Base-by-base conservation (phyloP, 30 jellyfish, hydroid and myxozoan species). In the Turritopsis rubra region DNA sequence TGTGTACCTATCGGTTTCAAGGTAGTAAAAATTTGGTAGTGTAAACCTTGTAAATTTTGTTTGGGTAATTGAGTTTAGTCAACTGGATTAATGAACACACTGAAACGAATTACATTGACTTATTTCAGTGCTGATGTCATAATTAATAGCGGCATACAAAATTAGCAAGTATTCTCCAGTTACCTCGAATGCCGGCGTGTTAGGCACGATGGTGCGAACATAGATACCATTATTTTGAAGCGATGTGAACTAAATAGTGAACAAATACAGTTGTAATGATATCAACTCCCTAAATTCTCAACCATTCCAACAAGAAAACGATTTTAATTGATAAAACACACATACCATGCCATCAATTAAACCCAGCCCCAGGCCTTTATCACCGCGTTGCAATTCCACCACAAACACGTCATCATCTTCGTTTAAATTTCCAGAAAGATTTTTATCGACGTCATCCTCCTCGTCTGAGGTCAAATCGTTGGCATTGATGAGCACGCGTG, bases 321-420 rank as follows among this genome's bases (percentile, higher is more conserved):
- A n/a, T n/a, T n/a, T n/a, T n/a, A 22, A 23, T 1, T 8, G 28
- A 65, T 23, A 21, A 16, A 28, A 9, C 1, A 21, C 29, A 71
- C 96, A 83, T 73, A 93, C 99, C 97, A 93, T 79, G 72, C 97
- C 99, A 75, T 93, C 99, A 66, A 93, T 93, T 18, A 93, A 87
- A 20, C 99, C 99, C 21, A 93, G 86, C 0, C 99, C 99, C 52
- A 93, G 87, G 25, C 99, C 99, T 65, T 76, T 85, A 21, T 79
- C 88, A 16, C 94, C 96, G 29, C 95, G 88, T 21, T 31, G 84
- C 75, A 93, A 54, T 18, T 89, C 97, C n/a, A 89, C 97, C 28
- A 89, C 84, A 76, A 79, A 54, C 13, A 83, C 96, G 71, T 93
- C 90, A 27, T 68, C 77, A 27, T 68, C 77, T 0, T 27, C 77